These are phyloP conservation scores for Drosophila eohydei DNA, from an alignment of 2,888 invertebrate genomes.

Conservation along the genomic window DNA sequence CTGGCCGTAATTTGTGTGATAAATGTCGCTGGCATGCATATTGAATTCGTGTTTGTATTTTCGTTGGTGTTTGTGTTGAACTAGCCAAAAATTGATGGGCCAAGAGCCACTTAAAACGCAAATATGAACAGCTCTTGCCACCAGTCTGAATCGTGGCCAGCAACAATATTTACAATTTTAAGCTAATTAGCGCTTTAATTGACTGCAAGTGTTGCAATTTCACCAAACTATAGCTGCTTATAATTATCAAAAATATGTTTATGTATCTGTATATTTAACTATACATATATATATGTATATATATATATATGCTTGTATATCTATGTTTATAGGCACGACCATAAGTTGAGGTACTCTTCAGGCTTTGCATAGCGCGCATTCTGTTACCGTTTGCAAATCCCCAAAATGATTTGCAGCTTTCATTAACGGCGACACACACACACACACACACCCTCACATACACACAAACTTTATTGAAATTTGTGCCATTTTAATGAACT, in stretches of 20 bases:
- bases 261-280: background rate
- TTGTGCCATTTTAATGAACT: conserved; percentile 47
- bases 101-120: background rate
- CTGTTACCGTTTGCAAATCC: conserved; percentile 7
- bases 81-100: conserved; percentile 10
- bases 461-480: conserved; percentile 23
- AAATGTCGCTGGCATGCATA: conserved; percentile 40
- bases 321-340: background rate
- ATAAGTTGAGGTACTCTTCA: background rate
- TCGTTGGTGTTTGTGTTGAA: background rate
- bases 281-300: background rate
- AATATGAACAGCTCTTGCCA: background rate
- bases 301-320: background rate
- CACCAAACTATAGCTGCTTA: background rate
- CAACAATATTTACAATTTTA: background rate
- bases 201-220: background rate
- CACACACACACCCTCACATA: background rate
- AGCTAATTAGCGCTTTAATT: conserved; percentile 9
- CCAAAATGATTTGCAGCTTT: conserved; percentile 20
- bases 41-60: conserved; percentile 18
- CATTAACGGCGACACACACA: conserved; percentile 2
- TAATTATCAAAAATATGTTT: conserved; percentile 25
- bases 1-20: conserved; percentile 30
- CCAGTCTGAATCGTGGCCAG: background rate
- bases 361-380: background rate